These are phyloP conservation scores for Manacus vitellinus DNA, from an alignment of 2,113 vertebrate species.

Conservation along the genomic window DNA sequence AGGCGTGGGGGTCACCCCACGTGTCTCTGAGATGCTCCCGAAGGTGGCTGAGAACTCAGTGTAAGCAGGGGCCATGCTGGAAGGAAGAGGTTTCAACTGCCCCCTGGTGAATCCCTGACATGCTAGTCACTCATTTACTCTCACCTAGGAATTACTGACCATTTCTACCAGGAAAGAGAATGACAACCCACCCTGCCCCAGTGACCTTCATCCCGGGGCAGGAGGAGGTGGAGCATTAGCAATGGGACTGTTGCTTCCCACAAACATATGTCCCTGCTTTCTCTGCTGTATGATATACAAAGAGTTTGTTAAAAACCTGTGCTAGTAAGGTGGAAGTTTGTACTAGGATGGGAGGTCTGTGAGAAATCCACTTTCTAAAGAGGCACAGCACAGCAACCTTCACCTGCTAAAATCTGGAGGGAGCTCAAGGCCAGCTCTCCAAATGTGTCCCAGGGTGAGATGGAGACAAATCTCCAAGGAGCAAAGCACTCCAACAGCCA, in stretches of 20 bases:
- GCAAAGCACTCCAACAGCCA: background rate
- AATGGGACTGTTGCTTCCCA: background rate
- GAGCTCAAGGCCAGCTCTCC: background rate
- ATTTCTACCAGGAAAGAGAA: background rate
- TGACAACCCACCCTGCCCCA: fast-evolving
- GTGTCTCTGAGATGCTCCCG: fast-evolving
- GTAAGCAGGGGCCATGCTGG: no score
- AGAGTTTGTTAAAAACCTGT: background rate
- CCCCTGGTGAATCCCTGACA: background rate
- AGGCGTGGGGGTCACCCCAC: background rate
- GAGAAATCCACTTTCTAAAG: background rate
- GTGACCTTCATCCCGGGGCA: background rate
- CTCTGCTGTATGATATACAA: background rate
- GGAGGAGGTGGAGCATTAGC: background rate
- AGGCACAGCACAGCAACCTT: background rate
- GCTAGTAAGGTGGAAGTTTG: background rate
- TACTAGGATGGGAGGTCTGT: background rate
- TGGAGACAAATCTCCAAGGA: background rate
- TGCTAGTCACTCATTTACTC: background rate
- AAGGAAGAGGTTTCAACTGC: background rate
- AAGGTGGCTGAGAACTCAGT: fast-evolving
- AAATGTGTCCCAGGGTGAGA: background rate
- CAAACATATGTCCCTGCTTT: fast-evolving
- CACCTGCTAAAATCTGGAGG: background rate
- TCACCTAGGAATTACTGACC: fast-evolving